These are phyloP conservation scores for Geotria australis DNA, from an alignment of 2,797 vertebrate genomes.

Conservation along the genomic window DNA sequence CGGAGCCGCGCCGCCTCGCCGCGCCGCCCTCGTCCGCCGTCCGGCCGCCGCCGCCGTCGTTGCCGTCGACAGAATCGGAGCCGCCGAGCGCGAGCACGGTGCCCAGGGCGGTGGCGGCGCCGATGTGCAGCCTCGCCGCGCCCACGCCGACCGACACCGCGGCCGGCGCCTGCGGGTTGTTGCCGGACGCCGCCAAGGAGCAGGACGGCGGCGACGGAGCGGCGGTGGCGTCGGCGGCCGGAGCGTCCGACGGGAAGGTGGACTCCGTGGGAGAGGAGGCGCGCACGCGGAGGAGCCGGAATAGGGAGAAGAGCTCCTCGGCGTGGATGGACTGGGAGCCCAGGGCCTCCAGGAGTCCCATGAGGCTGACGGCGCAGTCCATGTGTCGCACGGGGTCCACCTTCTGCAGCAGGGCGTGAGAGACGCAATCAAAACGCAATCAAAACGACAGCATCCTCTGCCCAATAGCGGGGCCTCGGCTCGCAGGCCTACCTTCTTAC, in stretches of 20 bases:
- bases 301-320: constrained; percentile 35
- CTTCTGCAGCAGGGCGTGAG: no score
- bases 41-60: no score
- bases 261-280: neutral
- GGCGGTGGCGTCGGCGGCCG: neutral
- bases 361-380: constrained; percentile 34
- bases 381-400: constrained; percentile 16
- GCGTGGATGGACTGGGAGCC: constrained; percentile 48
- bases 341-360: constrained; percentile 41
- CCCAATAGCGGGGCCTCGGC: no score
- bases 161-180: neutral
- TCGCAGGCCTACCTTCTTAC: no score
- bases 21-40: neutral
- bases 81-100: neutral
- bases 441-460: no score
- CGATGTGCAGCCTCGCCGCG: neutral
- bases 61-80: no score
- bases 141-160: neutral
- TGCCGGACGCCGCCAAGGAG: neutral
- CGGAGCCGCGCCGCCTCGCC: neutral
- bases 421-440: no score
- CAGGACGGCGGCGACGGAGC: no score
- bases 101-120: neutral
- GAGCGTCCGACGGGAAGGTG: neutral
- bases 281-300: constrained; percentile 24